Evolutionary conservation across 2,888 invertebrate species (phyloP).

Genomic region (Flexamia atlantica): DNA sequence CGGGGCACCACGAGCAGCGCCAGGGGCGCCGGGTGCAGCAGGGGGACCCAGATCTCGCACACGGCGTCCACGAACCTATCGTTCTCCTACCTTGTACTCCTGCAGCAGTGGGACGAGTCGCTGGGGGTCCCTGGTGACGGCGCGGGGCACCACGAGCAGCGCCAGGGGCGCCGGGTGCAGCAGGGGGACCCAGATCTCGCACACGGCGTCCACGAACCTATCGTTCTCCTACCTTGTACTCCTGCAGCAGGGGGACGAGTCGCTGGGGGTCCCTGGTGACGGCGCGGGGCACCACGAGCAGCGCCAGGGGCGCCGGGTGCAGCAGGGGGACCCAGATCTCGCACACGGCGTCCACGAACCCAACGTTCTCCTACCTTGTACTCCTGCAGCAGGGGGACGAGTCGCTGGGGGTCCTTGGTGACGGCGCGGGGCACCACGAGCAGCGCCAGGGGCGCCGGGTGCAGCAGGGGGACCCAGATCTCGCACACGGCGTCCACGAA

Average conservation of each 20-base stretch:
- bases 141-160: constrained; percentile 85
- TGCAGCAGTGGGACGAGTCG: constrained; percentile 83
- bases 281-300: constrained; percentile 86
- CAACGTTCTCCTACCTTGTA: too few relatives aligned
- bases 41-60: constrained; percentile 91
- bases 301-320: constrained; percentile 79
- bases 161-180: constrained; percentile 81
- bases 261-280: constrained; percentile 88
- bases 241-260: constrained; percentile 82
- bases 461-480: constrained; percentile 91
- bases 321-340: constrained; percentile 93
- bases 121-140: constrained; percentile 87
- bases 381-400: constrained; percentile 83
- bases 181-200: constrained; percentile 92
- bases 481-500: constrained; percentile 95
- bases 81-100: constrained; percentile 83
- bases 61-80: constrained; percentile 95
- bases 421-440: constrained; percentile 85
- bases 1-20: constrained; percentile 86
- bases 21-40: constrained; percentile 81
- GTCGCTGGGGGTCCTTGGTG: constrained; percentile 87
- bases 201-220: constrained; percentile 93
- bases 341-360: constrained; percentile 92
- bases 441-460: constrained; percentile 80
- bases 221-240: too few relatives aligned